Conservation (phyloP, 2,797 vertebrate species). For the Bovichtus diacanthus region DNA sequence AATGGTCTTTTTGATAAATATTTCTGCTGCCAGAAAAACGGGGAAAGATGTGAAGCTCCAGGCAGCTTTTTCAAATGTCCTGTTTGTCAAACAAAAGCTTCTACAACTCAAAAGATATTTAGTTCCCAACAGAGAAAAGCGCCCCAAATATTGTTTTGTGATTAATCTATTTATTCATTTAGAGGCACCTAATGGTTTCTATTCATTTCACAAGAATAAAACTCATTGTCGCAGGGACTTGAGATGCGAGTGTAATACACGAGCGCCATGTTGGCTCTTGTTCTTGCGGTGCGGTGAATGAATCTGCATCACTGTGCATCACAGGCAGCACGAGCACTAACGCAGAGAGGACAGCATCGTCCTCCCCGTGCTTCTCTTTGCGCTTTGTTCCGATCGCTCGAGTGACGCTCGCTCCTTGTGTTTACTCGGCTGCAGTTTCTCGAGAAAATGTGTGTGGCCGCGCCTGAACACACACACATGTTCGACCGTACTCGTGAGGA, state of each 20-base stretch:
- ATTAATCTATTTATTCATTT: background rate
- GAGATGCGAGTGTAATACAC: too few species aligned
- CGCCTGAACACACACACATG: background rate
- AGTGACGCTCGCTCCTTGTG: background rate
- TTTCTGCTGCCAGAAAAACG: background rate
- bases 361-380: constrained; percentile 36
- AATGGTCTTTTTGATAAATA: background rate
- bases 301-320: background rate
- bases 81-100: background rate
- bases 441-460: background rate
- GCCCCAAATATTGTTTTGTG: too few species aligned
- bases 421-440: background rate
- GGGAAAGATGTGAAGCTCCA: background rate
- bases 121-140: too few species aligned
- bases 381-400: constrained; percentile 7
- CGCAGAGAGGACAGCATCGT: constrained; percentile 22
- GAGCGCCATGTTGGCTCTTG: constrained; percentile 19
- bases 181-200: background rate
- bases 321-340: background rate
- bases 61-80: background rate
- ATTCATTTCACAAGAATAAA: background rate
- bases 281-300: background rate
- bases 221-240: constrained; percentile 13
- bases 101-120: too few species aligned
- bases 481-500: background rate